phyloP scores from a whole-genome alignment of 2,888 invertebrate genomes.

The Lasioglossum marginatum region DNA sequence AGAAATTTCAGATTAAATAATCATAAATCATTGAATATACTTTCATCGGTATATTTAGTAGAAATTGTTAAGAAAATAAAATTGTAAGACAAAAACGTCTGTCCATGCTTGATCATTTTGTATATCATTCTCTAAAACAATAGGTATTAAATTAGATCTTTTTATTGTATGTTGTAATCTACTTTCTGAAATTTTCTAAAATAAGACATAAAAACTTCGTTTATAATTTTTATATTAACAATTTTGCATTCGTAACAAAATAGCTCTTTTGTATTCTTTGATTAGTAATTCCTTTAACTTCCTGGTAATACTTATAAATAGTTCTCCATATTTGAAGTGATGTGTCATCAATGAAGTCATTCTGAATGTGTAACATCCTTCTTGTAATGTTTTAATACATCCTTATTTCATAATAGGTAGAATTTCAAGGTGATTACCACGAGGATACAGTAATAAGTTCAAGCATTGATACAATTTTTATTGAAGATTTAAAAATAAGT shows the following conservation, averaged over 20 bases:
- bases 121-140: background rate
- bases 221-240: background rate
- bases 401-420: conserved; percentile 66
- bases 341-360: conserved; percentile 74
- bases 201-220: background rate
- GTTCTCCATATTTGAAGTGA: conserved; percentile 66
- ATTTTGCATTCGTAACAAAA: background rate
- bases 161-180: background rate
- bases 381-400: conserved; percentile 60
- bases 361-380: conserved; percentile 70
- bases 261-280: background rate
- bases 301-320: conserved; percentile 53
- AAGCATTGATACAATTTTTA: background rate
- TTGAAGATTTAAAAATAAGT: background rate
- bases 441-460: background rate
- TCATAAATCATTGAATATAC: background rate
- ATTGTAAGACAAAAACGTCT: background rate
- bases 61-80: background rate
- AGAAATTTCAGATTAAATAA: background rate
- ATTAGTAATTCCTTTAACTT: conserved; percentile 41
- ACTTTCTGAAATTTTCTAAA: background rate
- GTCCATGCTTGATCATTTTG: background rate
- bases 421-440: conserved; percentile 65
- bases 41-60: background rate
- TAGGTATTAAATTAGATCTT: background rate